A percentile compares a stretch with the other conserved stretches of the same genome.
These are phyloP conservation scores for Heliothis virescens DNA, from an alignment of 1,140 invertebrate species.

Conservation along the genomic window DNA sequence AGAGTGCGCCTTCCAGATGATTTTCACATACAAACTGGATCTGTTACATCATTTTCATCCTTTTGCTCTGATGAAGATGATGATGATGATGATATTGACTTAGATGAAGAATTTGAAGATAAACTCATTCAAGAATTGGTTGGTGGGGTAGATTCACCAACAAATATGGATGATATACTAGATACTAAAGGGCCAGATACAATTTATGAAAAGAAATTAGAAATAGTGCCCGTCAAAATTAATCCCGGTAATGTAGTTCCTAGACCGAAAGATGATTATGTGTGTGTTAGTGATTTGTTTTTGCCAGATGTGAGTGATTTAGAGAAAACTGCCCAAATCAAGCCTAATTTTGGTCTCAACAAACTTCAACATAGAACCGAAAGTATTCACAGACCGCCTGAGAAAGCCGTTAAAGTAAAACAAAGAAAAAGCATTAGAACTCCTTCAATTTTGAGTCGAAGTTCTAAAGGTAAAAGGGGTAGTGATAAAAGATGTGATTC, in stretches of 20 bases:
- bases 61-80: constrained; percentile 78
- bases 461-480: constrained; percentile 60
- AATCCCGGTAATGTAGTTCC: constrained; percentile 66
- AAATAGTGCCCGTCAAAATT: constrained; percentile 79
- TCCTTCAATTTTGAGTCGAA: constrained; percentile 70
- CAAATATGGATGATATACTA: constrained; percentile 72
- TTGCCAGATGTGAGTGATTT: constrained; percentile 73
- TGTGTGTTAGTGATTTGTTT: constrained; percentile 73
- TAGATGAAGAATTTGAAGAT: constrained; percentile 71
- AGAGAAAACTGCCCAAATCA: constrained; percentile 80
- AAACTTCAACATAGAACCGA: constrained; percentile 80
- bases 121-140: constrained; percentile 79
- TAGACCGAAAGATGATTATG: constrained; percentile 75
- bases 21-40: constrained; percentile 76
- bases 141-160: constrained; percentile 79
- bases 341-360: constrained; percentile 80
- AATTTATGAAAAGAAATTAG: constrained; percentile 79
- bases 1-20: constrained; percentile 78
- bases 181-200: constrained; percentile 85
- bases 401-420: constrained; percentile 78
- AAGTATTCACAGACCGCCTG: constrained; percentile 77
- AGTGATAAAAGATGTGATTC: constrained; percentile 68
- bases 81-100: constrained; percentile 73
- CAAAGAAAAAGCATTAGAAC: constrained; percentile 71
- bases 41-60: constrained; percentile 78